These are phyloP conservation scores for Sitobion miscanthi DNA, from an alignment of 1,140 invertebrate species.

Conservation along the genomic window DNA sequence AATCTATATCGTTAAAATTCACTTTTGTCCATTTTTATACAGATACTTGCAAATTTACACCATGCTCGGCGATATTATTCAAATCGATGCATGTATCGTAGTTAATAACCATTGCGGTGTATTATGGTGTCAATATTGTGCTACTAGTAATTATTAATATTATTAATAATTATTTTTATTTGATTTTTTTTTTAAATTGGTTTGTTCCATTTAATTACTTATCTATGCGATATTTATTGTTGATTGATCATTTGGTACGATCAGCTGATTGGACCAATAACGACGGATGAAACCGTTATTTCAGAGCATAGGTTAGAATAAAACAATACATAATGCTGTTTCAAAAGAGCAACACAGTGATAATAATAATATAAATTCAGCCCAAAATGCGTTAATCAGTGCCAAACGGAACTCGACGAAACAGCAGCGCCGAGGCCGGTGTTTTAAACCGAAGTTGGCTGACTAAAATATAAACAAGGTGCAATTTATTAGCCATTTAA, in stretches of 20 bases:
- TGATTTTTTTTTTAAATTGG: too few relatives aligned
- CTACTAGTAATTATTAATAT: neutral
- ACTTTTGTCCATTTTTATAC: neutral
- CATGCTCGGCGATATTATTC: neutral
- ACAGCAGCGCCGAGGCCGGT: neutral
- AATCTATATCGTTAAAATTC: neutral
- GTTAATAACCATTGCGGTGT: neutral
- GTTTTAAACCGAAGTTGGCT: neutral
- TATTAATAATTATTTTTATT: too few relatives aligned
- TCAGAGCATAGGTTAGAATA: neutral
- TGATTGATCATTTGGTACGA: rapidly evolving
- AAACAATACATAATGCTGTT: too few relatives aligned
- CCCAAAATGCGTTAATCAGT: neutral
- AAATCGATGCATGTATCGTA: neutral
- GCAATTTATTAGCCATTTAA: neutral
- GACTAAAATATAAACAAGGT: neutral
- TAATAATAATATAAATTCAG: neutral
- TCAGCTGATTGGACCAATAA: neutral
- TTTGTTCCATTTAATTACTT: neutral
- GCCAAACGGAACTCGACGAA: neutral
- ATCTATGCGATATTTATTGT: neutral
- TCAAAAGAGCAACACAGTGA: neutral
- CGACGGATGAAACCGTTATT: neutral
- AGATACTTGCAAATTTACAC: neutral
- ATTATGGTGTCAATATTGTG: neutral